These are phyloP conservation scores for Neolamprologus hecqui DNA, from an alignment of 2,113 vertebrate genomes.

Conservation along the genomic window DNA sequence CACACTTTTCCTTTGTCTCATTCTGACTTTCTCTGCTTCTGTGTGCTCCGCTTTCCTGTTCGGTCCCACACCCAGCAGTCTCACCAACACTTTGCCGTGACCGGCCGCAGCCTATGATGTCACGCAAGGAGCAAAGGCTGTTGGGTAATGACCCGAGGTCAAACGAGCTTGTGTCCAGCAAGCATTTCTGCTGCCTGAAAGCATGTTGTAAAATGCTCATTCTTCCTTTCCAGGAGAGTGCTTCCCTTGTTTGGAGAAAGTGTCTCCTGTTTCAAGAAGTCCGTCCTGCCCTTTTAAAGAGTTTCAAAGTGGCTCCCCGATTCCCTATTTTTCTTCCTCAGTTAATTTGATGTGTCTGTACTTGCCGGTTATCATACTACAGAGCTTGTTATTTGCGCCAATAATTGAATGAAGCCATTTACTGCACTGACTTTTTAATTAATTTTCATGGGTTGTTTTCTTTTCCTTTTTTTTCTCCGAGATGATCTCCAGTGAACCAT, in stretches of 20 bases:
- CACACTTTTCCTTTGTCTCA: slow-evolving; percentile 66
- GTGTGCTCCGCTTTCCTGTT: slow-evolving; percentile 14
- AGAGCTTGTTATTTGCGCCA: slow-evolving; percentile 42
- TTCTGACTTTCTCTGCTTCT: slow-evolving; percentile 35
- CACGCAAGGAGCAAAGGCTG: slow-evolving; percentile 31
- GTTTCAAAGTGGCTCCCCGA: slow-evolving; percentile 32
- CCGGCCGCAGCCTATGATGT: slow-evolving; percentile 36
- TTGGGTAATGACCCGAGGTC: slow-evolving; percentile 34
- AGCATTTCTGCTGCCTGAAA: slow-evolving; percentile 12
- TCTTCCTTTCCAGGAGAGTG: slow-evolving; percentile 29
- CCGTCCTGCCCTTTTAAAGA: slow-evolving; percentile 45
- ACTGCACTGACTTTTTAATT: slow-evolving; percentile 62
- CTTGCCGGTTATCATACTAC: slow-evolving; percentile 28
- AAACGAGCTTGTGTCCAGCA: slow-evolving; percentile 32
- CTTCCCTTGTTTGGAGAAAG: slow-evolving; percentile 54
- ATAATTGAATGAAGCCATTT: slow-evolving; percentile 61
- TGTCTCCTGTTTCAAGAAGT: slow-evolving; percentile 47
- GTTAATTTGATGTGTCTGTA: slow-evolving; percentile 23
- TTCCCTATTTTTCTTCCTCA: slow-evolving; percentile 17
- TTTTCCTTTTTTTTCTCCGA: neutral
- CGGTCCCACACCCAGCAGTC: neutral
- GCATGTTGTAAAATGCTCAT: slow-evolving; percentile 29
- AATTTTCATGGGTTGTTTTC: slow-evolving; percentile 47
- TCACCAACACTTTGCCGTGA: slow-evolving; percentile 21
- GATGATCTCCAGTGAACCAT: slow-evolving; percentile 55